phyloP scores from a whole-genome alignment of 2,797 vertebrate species.

The Apogon talboti region DNA sequence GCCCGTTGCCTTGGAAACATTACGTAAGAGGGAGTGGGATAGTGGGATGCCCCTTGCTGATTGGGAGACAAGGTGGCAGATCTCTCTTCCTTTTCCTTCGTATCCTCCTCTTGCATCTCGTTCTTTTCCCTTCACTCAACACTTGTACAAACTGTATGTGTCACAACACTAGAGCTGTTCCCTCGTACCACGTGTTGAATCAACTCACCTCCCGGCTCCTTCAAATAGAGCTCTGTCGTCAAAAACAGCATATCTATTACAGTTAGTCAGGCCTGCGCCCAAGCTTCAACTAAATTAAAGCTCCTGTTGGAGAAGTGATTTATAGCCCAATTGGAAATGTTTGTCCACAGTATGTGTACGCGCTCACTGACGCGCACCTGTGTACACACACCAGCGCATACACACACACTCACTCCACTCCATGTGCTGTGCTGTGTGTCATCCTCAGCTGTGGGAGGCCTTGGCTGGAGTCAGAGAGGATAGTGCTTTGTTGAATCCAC shows the following conservation, averaged over 20 bases:
- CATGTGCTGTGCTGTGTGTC: conserved; percentile 38
- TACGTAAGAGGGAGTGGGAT: conserved; percentile 84
- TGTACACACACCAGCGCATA: conserved; percentile 3
- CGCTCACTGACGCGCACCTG: conserved; percentile 31
- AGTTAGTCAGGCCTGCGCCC: conserved; percentile 29
- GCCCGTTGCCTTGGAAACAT: conserved; percentile 86
- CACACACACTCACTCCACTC: conserved; percentile 11
- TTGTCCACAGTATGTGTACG: conserved; percentile 36
- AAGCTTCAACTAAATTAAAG: conserved; percentile 51
- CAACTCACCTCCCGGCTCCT: conserved; percentile 26
- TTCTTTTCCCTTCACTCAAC: conserved; percentile 26
- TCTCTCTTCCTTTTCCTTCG: conserved; percentile 53
- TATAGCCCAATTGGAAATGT: conserved; percentile 65
- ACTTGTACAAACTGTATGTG: conserved; percentile 37
- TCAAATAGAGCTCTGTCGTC: conserved; percentile 33
- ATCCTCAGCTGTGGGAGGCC: conserved; percentile 56
- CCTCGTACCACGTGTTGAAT: conserved; percentile 59
- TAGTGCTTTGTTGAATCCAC: conserved; percentile 51
- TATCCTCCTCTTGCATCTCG: conserved; percentile 35
- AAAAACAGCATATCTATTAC: conserved; percentile 42
- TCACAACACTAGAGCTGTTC: conserved; percentile 50
- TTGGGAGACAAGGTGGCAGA: conserved; percentile 84
- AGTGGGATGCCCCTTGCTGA: conserved; percentile 84
- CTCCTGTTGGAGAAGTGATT: conserved; percentile 57
- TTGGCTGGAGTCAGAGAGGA: conserved; percentile 54